A percentile compares a stretch with the other conserved stretches of the same genome.
phyloP scores from a whole-genome alignment of 2,797 vertebrate species.

The Xiphorhynchus erythropygius region DNA sequence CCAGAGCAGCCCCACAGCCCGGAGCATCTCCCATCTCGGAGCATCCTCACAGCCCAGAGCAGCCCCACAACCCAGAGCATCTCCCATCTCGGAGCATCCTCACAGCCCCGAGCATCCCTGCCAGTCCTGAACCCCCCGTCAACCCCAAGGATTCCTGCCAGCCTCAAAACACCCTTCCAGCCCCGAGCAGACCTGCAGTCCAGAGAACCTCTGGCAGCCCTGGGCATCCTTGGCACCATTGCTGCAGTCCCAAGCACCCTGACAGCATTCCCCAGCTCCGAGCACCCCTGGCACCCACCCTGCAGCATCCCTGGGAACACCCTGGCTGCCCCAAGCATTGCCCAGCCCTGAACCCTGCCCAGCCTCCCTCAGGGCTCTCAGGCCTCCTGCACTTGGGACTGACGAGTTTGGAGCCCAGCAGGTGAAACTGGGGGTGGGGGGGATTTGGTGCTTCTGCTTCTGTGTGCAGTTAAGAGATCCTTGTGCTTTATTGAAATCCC shows the following conservation, averaged over 20 bases:
- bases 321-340: neutral
- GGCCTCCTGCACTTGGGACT: neutral
- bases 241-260: neutral
- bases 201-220: neutral
- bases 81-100: no score
- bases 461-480: neutral
- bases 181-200: neutral
- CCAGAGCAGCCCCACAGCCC: neutral
- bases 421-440: neutral
- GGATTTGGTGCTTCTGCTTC: neutral
- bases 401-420: neutral
- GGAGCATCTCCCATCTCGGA: neutral
- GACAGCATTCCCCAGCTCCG: neutral
- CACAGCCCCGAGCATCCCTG: no score
- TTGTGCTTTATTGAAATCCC: neutral
- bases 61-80: no score
- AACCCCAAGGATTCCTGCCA: neutral
- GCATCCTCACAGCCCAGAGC: neutral
- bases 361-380: neutral
- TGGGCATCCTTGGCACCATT: neutral
- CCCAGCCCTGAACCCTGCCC: neutral
- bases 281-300: neutral
- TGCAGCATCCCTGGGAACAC: neutral
- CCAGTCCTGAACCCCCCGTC: neutral
- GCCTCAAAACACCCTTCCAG: neutral